phyloP scores from a whole-genome alignment of 2,888 invertebrate genomes.

The Mythimna lalbum region DNA sequence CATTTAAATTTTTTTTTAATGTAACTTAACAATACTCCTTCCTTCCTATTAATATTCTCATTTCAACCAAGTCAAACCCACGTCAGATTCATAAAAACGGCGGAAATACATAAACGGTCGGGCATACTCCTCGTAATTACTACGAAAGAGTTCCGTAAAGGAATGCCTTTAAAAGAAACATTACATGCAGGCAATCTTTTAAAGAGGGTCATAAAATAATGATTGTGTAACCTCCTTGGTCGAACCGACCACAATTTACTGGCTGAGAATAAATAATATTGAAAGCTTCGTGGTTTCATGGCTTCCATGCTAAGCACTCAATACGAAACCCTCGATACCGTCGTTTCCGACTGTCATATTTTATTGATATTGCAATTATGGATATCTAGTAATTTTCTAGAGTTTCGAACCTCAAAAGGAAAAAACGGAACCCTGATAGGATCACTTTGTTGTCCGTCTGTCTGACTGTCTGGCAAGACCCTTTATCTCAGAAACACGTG shows the following conservation, averaged over 20 bases:
- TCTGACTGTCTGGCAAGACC: no score
- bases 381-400: background rate
- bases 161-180: constrained; percentile 58
- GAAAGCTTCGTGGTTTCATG: constrained; percentile 22
- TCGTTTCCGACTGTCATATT: background rate
- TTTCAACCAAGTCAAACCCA: constrained; percentile 11
- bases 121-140: constrained; percentile 54
- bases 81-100: constrained; percentile 15
- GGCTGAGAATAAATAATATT: constrained; percentile 31
- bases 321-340: background rate
- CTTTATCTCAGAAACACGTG: no score
- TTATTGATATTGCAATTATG: background rate
- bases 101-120: constrained; percentile 23
- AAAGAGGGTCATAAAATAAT: constrained; percentile 61
- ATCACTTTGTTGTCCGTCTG: no score
- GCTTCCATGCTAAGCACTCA: constrained; percentile 3
- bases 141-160: constrained; percentile 23
- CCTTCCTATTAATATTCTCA: constrained; percentile 11
- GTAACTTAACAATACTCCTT: background rate
- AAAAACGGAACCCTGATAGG: no score
- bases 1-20: background rate
- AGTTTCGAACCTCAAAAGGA: no score
- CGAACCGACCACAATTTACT: constrained; percentile 26
- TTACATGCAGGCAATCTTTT: constrained; percentile 60
- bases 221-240: constrained; percentile 37